Conservation (phyloP, 2,113 vertebrate species). For the Neogale vison region DNA sequence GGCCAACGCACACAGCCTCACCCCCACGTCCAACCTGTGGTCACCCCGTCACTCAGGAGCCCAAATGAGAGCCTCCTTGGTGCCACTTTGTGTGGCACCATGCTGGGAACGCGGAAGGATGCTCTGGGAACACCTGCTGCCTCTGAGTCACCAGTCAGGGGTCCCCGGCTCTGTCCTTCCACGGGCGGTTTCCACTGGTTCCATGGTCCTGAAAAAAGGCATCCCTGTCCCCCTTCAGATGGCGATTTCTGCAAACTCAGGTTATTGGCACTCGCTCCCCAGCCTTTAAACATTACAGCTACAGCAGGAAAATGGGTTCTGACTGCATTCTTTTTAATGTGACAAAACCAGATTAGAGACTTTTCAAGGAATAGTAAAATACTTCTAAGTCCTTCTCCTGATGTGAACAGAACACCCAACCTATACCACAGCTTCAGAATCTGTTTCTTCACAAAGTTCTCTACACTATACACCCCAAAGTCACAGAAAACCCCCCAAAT, state of each 20-base stretch:
- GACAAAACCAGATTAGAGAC: neutral
- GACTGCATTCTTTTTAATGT: neutral
- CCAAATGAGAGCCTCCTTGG: fast-evolving
- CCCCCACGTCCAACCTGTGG: neutral
- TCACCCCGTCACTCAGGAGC: neutral
- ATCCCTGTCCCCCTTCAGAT: neutral
- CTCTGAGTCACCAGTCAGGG: fast-evolving
- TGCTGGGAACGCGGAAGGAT: fast-evolving
- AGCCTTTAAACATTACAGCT: neutral
- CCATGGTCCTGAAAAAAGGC: fast-evolving
- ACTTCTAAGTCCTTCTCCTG: neutral
- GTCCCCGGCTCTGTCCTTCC: neutral
- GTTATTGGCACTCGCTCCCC: neutral
- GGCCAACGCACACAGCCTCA: fast-evolving
- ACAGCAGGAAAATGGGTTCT: neutral
- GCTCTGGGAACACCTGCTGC: fast-evolving
- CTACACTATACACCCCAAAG: neutral
- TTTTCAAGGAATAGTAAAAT: too few species aligned
- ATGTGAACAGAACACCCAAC: too few species aligned
- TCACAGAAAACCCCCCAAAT: neutral
- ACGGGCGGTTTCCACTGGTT: neutral
- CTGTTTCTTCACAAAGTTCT: neutral
- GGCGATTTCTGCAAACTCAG: neutral
- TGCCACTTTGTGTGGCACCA: neutral
- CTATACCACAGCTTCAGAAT: neutral